Base-by-base conservation (phyloP, 2,888 invertebrate species). In the Coleophora flavipennella region DNA sequence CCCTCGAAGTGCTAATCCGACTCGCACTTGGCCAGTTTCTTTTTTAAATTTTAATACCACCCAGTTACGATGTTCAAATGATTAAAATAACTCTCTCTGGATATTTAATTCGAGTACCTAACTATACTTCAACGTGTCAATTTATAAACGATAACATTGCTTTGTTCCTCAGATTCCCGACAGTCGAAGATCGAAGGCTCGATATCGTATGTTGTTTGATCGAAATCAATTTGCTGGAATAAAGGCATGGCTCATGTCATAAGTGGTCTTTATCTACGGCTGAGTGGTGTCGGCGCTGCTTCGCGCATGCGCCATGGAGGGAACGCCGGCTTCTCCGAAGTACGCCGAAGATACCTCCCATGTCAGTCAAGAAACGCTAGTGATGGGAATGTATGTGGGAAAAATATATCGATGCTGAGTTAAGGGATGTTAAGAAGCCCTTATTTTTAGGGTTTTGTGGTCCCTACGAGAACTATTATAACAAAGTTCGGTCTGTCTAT, bases 221-320 rank as follows among this genome's bases (percentile, higher is more conserved):
- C 57, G 55, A 73, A 81, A 80, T 80, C 78, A 80, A 80, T 78
- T 80, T 80, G 76, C 75, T 71, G 66, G 71, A 73, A 71, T 73
- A 68, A 75, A 74, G 71, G 72, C 77, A 75, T 67, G 73, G 67
- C 66, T 69, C 68, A 69, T 74, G 75, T 79, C 78, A 80, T 78
- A 80, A 77, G 67, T 64, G 66, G 62, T 55, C 56, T 65, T 74
- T 79, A 81, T 83, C 81, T 77, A 59, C 54, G 64, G 78, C 78
- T 79, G 63, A 59, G 61, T 59, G 60, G 67, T 69, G 76, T 77
- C 76, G 69, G 73, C 70, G 62, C 59, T 47, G 70, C 66, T 77
- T 81, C 66, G 78, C 80, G 77, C 73, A 76, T 68, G 63, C 67
- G 59, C 62, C 53, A 51, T 54, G 49, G 57, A 57, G 54, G 59